A percentile compares a stretch with the other conserved stretches of the same genome.
Conservation (phyloP, 2,797 vertebrate species). For the Melanotaenia parkinsoni region DNA sequence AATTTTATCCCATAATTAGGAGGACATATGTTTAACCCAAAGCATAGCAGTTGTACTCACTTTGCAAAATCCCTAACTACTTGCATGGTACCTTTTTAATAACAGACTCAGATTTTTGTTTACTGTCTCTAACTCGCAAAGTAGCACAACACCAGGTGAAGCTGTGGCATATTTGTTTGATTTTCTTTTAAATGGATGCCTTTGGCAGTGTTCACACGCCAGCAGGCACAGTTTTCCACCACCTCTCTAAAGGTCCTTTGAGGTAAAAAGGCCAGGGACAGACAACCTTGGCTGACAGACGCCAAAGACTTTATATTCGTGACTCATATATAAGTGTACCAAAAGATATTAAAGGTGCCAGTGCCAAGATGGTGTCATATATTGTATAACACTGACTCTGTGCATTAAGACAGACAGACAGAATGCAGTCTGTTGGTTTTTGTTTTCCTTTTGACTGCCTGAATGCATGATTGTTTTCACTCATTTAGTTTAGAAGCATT, state of each 20-base stretch:
- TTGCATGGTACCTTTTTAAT: slow-evolving; percentile 27
- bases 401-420: background rate
- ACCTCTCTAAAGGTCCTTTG: slow-evolving; percentile 57
- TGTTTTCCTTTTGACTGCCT: slow-evolving; percentile 17
- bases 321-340: slow-evolving; percentile 40
- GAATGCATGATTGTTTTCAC: slow-evolving; percentile 5
- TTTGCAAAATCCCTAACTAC: slow-evolving; percentile 26
- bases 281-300: slow-evolving; percentile 52
- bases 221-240: slow-evolving; percentile 44
- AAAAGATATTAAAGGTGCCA: slow-evolving; percentile 59
- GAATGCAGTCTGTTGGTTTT: background rate
- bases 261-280: slow-evolving; percentile 56
- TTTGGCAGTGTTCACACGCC: slow-evolving; percentile 39
- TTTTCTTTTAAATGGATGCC: slow-evolving; percentile 52
- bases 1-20: slow-evolving; percentile 17
- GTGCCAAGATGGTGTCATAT: slow-evolving; percentile 67
- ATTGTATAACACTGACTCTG: too few relatives aligned
- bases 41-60: slow-evolving; percentile 7
- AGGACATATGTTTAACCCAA: slow-evolving; percentile 24
- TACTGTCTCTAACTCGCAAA: slow-evolving; percentile 17
- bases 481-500: slow-evolving; percentile 32
- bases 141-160: slow-evolving; percentile 49
- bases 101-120: slow-evolving; percentile 19
- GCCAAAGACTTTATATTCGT: slow-evolving; percentile 43
- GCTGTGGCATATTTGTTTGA: slow-evolving; percentile 37